Evolutionary conservation across 2,113 vertebrate species (phyloP), one percentile per base, ranked within the genome.

Genomic region (Podiceps cristatus): DNA sequence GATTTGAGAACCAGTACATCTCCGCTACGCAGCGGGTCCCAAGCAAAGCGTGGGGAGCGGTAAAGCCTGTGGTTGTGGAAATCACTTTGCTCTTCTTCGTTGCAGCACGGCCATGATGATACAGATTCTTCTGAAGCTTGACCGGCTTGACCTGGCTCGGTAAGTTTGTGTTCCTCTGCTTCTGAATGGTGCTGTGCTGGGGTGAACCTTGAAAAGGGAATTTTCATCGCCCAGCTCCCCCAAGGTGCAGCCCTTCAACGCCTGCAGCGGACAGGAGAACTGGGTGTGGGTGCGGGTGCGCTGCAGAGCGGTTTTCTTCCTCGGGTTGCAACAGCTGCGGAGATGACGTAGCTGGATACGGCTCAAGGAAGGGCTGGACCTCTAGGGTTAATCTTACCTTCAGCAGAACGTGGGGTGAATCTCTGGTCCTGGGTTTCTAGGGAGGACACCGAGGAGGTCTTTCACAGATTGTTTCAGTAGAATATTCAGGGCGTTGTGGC

Each of bases 111-210:
- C 99, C 62, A 99, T 99, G 99, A 99, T 95, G 10, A 98, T 99
- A 90, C 99, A 99, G 97, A 98, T 99, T 28, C 97, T 99, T 18
- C 98, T 99, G 93, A 99, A 99, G 97, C 98, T 99, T 18, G 99
- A 99, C 97, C 98, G 99, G 88, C 98, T 99, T 9, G 99, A 99
- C 92, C 97, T 99, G 18, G 99, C 99, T 72, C 98, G 99, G 99
- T 99, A 97, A 95, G 97, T 66, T 25, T 56, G 47, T 7, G 7
- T 33, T 24, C 2, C 13, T 22, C 33, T 10, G 31, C 28, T 53
- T 18, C 12, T 25, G 9, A 1, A 3, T 0, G 22, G 18, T 16
- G 52, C 33, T 50, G 6, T 22, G 7, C 15, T 5, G 27, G n/a
- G 15, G 3, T 14, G 22, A 22, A 19, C 28, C 33, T 7, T 1